Evolutionary conservation across 2,113 vertebrate genomes (phyloP).

Genomic region (Callipepla californica): DNA sequence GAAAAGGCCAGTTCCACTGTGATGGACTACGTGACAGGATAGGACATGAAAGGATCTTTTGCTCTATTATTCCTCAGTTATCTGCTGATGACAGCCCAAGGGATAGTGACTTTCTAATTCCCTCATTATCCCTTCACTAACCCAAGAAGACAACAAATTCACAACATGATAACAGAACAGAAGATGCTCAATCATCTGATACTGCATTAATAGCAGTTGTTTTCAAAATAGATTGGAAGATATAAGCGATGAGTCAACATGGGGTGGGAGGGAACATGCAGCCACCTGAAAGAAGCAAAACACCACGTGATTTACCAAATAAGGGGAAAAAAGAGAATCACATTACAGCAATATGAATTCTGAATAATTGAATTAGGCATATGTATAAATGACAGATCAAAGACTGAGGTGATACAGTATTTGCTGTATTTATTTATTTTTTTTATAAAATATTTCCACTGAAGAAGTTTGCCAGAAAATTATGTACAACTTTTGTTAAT

Average conservation of each 20-base stretch:
- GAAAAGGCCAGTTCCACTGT: neutral
- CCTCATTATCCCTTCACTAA: neutral
- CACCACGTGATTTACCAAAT: neutral
- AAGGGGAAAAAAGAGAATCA: neutral
- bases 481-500: neutral
- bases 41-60: neutral
- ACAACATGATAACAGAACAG: neutral
- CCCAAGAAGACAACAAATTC: neutral
- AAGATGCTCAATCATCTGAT: neutral
- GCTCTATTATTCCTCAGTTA: neutral
- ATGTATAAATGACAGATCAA: fast-evolving
- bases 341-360: neutral
- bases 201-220: neutral
- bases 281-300: neutral
- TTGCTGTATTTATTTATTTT: neutral
- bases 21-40: neutral
- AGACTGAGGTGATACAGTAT: neutral
- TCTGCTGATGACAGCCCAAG: neutral
- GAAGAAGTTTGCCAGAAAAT: neutral
- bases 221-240: neutral
- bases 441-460: neutral
- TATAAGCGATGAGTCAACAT: neutral
- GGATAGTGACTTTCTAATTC: neutral
- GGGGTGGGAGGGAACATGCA: neutral
- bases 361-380: neutral